Evolutionary conservation across 2,113 vertebrate genomes (phyloP).

Genomic region (Pterocles orientalis): DNA sequence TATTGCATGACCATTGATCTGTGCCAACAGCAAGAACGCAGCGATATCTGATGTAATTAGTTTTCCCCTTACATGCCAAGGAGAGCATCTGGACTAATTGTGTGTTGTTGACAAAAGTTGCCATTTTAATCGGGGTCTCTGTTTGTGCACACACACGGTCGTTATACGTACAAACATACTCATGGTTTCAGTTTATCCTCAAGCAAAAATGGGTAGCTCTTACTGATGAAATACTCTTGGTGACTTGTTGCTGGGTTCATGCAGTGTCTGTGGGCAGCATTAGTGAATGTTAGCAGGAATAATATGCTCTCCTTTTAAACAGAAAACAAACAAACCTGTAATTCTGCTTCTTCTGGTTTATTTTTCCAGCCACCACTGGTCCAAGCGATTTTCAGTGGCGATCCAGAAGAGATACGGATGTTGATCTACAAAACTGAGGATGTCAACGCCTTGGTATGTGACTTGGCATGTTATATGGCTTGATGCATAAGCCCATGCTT

Average conservation of each 20-base stretch:
- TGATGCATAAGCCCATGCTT: neutral
- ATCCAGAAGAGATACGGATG: constrained; percentile 94
- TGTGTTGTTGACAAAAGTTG: neutral
- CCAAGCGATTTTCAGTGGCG: constrained; percentile 95
- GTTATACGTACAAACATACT: neutral
- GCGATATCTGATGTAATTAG: constrained; percentile 44
- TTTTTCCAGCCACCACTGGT: constrained; percentile 89
- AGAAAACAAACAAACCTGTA: neutral
- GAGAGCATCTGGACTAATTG: constrained; percentile 51
- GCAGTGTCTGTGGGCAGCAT: neutral
- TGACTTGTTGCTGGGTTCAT: neutral
- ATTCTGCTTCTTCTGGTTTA: neutral
- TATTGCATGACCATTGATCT: neutral
- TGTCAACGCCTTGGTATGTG: constrained; percentile 91
- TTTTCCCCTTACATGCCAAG: neutral
- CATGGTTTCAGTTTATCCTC: neutral
- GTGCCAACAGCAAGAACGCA: constrained; percentile 31
- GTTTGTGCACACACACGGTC: neutral
- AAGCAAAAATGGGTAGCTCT: neutral
- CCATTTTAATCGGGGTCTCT: neutral
- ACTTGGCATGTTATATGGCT: neutral
- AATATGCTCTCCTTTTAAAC: neutral
- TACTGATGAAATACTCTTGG: neutral
- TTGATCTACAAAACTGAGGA: constrained; percentile 97
- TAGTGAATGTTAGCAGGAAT: neutral